These are phyloP conservation scores for Patiria miniata DNA, from an alignment of 35 echinoderm and acorn worm genomes.

Conservation along the genomic window DNA sequence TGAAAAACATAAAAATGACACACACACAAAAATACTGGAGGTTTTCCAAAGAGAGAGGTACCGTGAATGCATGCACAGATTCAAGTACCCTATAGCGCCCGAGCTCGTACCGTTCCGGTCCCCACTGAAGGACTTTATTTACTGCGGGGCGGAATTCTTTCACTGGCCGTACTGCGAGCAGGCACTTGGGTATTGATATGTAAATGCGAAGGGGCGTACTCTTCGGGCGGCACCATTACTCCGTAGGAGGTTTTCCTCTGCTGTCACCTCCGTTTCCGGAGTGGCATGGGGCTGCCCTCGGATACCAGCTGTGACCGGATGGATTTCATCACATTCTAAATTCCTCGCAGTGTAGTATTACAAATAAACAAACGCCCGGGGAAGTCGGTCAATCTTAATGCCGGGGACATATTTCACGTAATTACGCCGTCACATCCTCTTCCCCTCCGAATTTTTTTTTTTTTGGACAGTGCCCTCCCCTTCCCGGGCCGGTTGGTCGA, in stretches of 20 bases:
- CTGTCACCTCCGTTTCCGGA: conserved; percentile 24
- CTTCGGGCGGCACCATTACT: conserved; percentile 20
- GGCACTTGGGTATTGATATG: conserved; percentile 30
- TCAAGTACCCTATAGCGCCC: not conserved
- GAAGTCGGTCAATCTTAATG: conserved; percentile 31
- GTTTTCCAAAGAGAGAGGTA: not conserved
- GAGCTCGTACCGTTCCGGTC: not conserved
- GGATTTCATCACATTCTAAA: conserved; percentile 34
- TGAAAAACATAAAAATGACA: not conserved
- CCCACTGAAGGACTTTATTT: conserved; percentile 21
- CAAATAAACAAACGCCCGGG: conserved; percentile 27
- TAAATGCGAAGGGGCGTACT: conserved; percentile 25
- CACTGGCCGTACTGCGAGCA: conserved; percentile 13
- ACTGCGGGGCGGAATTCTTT: conserved; percentile 30
- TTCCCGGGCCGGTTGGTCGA: not conserved
- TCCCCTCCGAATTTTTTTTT: not conserved
- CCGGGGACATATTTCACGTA: conserved; percentile 19
- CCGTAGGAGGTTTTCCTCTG: conserved; percentile 3
- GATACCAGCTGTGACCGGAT: conserved; percentile 9
- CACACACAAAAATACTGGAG: not conserved
- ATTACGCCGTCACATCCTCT: not conserved
- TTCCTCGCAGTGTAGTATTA: conserved; percentile 33
- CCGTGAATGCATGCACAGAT: not conserved
- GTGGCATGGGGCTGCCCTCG: conserved; percentile 8
- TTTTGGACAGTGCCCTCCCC: not conserved